Evolutionary conservation across 2,113 vertebrate genomes (phyloP).

Genomic region (Grus americana): DNA sequence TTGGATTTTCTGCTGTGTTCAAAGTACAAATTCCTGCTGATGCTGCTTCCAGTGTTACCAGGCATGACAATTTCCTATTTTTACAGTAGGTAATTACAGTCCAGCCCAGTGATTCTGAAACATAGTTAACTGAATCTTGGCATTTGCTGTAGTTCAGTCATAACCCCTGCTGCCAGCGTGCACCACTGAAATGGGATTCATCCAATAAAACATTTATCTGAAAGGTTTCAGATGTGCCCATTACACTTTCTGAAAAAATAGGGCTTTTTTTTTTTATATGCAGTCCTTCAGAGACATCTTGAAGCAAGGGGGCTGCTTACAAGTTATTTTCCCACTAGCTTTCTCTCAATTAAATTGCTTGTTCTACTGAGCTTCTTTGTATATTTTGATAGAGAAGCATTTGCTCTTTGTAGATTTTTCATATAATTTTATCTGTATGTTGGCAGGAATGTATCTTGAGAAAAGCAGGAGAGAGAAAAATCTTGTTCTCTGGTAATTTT

Average conservation of each 20-base stretch:
- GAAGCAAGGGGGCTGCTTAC: background rate
- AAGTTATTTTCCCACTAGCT: background rate
- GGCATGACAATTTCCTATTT: background rate
- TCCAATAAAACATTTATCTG: conserved; percentile 17
- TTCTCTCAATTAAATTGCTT: background rate
- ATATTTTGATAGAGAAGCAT: background rate
- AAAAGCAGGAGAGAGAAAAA: background rate
- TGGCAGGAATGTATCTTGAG: background rate
- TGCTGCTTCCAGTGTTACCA: background rate
- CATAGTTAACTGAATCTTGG: conserved; percentile 1
- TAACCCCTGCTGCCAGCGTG: background rate
- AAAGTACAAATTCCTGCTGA: background rate
- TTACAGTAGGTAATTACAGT: conserved; percentile 17
- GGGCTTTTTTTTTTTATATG: background rate
- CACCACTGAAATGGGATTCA: background rate
- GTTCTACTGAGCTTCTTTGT: background rate
- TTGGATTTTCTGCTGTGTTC: background rate
- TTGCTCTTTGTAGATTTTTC: conserved; percentile 1
- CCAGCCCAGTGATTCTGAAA: background rate
- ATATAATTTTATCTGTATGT: conserved; percentile 23
- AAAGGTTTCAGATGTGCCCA: background rate
- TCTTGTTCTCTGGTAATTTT: background rate
- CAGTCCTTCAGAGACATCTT: background rate
- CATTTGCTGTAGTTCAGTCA: background rate
- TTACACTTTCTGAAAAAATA: background rate